Conservation (phyloP, 2,888 invertebrate genomes). For the Archips crataeganus region DNA sequence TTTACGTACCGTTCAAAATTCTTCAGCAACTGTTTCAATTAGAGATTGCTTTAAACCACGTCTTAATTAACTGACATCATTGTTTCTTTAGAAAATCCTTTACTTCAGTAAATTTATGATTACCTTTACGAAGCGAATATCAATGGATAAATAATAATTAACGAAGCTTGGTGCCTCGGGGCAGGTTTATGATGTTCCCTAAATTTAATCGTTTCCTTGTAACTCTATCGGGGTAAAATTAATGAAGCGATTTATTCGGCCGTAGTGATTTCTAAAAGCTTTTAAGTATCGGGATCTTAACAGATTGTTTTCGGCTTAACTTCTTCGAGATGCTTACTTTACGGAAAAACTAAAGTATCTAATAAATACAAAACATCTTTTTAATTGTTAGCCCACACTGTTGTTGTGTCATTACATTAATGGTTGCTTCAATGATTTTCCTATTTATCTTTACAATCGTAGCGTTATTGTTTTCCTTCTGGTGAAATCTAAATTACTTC, state of each 20-base stretch:
- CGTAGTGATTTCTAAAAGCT: constrained; percentile 10
- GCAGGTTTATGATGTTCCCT: constrained; percentile 4
- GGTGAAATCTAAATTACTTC: constrained; percentile 9
- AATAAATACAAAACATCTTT: not conserved
- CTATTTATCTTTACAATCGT: not conserved
- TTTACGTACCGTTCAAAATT: too few relatives aligned
- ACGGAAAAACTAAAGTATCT: not conserved
- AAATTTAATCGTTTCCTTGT: constrained; percentile 21
- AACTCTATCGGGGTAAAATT: constrained; percentile 26
- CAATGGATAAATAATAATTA: constrained; percentile 22
- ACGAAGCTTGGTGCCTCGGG: constrained; percentile 18
- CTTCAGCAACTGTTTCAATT: not conserved
- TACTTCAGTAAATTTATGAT: not conserved
- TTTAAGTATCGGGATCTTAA: constrained; percentile 1
- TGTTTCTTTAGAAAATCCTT: constrained; percentile 1
- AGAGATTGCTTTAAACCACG: not conserved
- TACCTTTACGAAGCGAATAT: constrained; percentile 15
- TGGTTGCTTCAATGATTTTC: not conserved
- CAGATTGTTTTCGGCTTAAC: not conserved
- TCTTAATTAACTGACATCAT: constrained; percentile 12
- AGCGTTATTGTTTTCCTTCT: constrained; percentile 1
- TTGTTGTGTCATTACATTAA: too few relatives aligned
- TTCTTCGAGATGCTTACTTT: not conserved
- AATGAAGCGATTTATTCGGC: constrained; percentile 20
- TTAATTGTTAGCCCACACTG: not conserved